These are phyloP conservation scores for Bombus confusus DNA, from an alignment of 1,140 invertebrate genomes.

Conservation along the genomic window DNA sequence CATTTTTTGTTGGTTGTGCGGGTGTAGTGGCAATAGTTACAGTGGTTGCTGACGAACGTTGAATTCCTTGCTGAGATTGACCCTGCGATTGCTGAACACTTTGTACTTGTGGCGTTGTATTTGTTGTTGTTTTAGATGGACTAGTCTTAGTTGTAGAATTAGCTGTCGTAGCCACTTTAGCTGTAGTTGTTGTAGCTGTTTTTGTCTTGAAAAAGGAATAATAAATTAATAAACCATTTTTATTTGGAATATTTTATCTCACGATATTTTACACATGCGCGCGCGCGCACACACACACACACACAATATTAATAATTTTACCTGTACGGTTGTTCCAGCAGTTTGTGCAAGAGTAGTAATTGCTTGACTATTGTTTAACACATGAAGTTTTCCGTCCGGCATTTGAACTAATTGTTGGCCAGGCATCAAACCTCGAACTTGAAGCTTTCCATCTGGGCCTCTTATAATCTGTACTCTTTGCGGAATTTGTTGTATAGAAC, in stretches of 20 bases:
- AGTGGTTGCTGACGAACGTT: slow-evolving; percentile 69
- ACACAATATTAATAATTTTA: background rate
- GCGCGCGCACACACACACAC: no score
- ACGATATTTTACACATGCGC: background rate
- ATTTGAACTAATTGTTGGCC: slow-evolving; percentile 97
- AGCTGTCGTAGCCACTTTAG: slow-evolving; percentile 55
- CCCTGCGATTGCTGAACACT: slow-evolving; percentile 57
- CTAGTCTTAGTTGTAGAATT: slow-evolving; percentile 64
- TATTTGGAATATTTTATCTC: background rate
- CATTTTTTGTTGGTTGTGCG: slow-evolving; percentile 71
- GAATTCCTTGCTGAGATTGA: slow-evolving; percentile 74
- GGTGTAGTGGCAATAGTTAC: slow-evolving; percentile 61
- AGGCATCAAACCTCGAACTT: slow-evolving; percentile 94
- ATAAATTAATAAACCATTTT: slow-evolving; percentile 19
- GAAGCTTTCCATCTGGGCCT: slow-evolving; percentile 94
- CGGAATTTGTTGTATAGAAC: slow-evolving; percentile 77
- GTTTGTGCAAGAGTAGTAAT: slow-evolving; percentile 65
- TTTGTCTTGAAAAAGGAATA: slow-evolving; percentile 38
- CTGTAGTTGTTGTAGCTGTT: slow-evolving; percentile 41
- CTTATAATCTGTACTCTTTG: slow-evolving; percentile 96
- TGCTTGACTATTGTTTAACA: slow-evolving; percentile 86
- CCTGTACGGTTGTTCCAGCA: slow-evolving; percentile 44
- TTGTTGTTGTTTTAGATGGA: slow-evolving; percentile 66
- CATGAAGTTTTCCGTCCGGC: slow-evolving; percentile 96
- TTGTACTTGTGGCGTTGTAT: slow-evolving; percentile 56